Evolutionary conservation across 2,113 vertebrate species (phyloP), one percentile per base, ranked within the genome.

Genomic region (Semnornis frantzii): DNA sequence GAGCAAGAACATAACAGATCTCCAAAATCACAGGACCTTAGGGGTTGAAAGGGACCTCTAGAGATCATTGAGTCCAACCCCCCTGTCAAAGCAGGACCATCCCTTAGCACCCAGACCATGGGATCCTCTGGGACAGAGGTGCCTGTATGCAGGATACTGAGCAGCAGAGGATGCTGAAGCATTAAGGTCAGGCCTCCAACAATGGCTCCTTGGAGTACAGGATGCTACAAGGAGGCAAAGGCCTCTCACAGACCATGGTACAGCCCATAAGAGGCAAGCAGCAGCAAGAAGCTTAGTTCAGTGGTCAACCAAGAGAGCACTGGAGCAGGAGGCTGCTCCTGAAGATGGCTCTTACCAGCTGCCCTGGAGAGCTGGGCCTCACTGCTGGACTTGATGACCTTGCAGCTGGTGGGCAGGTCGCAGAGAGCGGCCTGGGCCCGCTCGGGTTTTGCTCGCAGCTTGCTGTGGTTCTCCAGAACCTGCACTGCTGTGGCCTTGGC

Each of bases 301-400:
- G 78, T 3, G 2, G 27, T 31, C n/a, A 64, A 28, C 16, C 2
- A 33, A 27, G 18, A 82, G n/a, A 74, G 57, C 39, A n/a, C 9
- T 3, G 5, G 44, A 93, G 34, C 79, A 78, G 46, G 30, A 86
- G 50, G 62, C 60, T 91, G 64, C 62, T 59, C n/a, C 76, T 46
- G 18, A n/a, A 42, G 33, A 7, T 0, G 1, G 73, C 50, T 85
- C 97, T 93, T 97, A 99, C 99, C 99, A 97, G 98, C 96, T 50
- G 98, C 97, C 63, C 97, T 97, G 91, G 97, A 98, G 54, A 99
- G 97, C 91, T 98, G 98, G 78, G 97, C 98, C 5, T 99, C 98
- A 11, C 99, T 99, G 73, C 94, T 98, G 42, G 99, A 99, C 91
- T 98, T 99, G 46, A 98, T 97, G 78, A 99, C 98, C 77, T 98